phyloP scores from a whole-genome alignment of 1,140 invertebrate species.

The Carposina sasakii region DNA sequence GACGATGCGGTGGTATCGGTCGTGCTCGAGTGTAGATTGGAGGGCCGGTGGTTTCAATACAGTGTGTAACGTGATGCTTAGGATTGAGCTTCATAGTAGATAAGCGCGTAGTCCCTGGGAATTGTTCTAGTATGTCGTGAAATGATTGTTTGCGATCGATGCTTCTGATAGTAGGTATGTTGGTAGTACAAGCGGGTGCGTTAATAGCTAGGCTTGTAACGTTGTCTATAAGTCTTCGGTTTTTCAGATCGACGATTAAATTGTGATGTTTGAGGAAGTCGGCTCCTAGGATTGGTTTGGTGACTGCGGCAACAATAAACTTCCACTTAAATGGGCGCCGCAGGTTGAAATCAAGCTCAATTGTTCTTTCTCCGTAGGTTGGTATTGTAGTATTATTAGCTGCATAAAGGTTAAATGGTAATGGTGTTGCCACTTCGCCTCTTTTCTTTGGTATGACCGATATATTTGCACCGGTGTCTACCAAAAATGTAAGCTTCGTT shows the following conservation, averaged over 20 bases:
- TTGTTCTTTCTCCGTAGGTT: background rate
- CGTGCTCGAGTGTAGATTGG: slow-evolving; percentile 29
- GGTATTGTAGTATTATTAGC: background rate
- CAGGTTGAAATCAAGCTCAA: background rate
- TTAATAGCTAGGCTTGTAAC: background rate
- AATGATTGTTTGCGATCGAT: background rate
- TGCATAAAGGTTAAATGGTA: background rate
- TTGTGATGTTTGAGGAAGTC: background rate
- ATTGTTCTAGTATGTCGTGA: background rate
- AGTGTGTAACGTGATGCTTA: slow-evolving; percentile 18
- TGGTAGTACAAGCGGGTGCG: background rate
- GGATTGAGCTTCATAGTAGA: background rate
- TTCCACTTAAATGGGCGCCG: background rate
- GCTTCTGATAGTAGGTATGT: background rate
- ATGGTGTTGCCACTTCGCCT: too few relatives aligned
- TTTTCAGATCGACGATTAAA: background rate
- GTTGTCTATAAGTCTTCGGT: background rate
- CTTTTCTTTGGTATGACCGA: too few relatives aligned
- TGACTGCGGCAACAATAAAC: background rate
- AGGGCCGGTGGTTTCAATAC: slow-evolving; percentile 31
- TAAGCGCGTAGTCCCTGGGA: background rate
- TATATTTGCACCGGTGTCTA: slow-evolving; percentile 1
- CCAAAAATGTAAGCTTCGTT: background rate
- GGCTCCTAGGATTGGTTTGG: background rate
- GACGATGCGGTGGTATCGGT: slow-evolving; percentile 39